Conservation (phyloP, 37 sponge, comb jelly and placozoan species). For the Spongilla lacustris region DNA sequence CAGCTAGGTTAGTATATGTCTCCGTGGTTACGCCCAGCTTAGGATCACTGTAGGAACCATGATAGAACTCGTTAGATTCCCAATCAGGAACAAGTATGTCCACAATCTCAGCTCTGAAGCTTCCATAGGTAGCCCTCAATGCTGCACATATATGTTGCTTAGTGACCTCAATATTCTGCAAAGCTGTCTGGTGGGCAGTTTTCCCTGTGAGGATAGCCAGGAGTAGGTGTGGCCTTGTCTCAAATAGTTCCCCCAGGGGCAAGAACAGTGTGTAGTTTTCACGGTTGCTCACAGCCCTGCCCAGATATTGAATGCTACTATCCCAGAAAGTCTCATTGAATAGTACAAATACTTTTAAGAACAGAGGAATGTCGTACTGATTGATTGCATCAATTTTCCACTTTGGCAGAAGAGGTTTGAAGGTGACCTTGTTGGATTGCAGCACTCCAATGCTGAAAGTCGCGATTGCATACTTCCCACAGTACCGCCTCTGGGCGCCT, state of each 20-base stretch:
- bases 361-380: conserved; percentile 1
- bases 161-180: conserved; percentile 33
- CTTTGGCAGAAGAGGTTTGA: conserved; percentile 40
- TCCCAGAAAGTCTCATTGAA: conserved; percentile 58
- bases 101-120: conserved; percentile 13
- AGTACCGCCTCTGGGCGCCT: conserved; percentile 9
- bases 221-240: conserved; percentile 27
- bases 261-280: conserved; percentile 40
- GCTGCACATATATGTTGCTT: conserved; percentile 28
- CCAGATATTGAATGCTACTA: not conserved
- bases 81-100: conserved; percentile 54
- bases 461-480: conserved; percentile 33
- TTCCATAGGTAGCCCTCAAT: conserved; percentile 52
- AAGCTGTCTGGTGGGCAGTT: conserved; percentile 14
- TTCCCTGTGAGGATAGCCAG: conserved; percentile 42
- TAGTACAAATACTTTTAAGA: conserved; percentile 40
- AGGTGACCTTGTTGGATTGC: conserved; percentile 25
- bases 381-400: conserved; percentile 39
- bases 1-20: not conserved
- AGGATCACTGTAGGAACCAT: conserved; percentile 42
- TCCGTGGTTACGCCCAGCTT: conserved; percentile 20
- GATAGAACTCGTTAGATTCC: conserved; percentile 51
- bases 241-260: conserved; percentile 6
- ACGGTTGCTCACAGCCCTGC: conserved; percentile 6
- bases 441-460: conserved; percentile 72